A percentile compares a stretch with the other conserved stretches of the same genome.
phyloP scores from a whole-genome alignment of 2,113 vertebrate species.

The Eubucco bourcierii region DNA sequence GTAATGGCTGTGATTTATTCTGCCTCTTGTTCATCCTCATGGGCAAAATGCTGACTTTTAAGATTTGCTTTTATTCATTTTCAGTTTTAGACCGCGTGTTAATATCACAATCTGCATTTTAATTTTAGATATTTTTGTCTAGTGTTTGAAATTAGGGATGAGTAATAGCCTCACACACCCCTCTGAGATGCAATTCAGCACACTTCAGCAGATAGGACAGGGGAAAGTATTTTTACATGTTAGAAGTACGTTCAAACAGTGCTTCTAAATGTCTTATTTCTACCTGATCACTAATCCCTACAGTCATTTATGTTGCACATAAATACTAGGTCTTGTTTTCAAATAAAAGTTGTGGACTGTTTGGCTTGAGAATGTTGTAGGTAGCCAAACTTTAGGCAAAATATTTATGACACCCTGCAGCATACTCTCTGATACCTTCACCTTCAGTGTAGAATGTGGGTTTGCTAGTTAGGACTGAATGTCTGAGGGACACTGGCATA shows the following conservation, averaged over 20 bases:
- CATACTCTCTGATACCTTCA: neutral
- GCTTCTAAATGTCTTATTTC: neutral
- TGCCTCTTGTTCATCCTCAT: slow-evolving; percentile 10
- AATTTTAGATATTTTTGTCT: slow-evolving; percentile 32
- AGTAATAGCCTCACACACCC: slow-evolving; percentile 12
- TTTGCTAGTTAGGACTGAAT: neutral
- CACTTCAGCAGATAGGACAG: neutral
- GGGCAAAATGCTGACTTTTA: slow-evolving; percentile 60
- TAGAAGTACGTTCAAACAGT: neutral
- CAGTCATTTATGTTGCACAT: neutral
- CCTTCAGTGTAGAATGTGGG: neutral
- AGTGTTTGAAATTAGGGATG: slow-evolving; percentile 27
- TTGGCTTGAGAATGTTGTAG: neutral
- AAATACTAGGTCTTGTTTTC: neutral
- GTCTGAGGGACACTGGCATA: neutral
- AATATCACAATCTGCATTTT: slow-evolving; percentile 40
- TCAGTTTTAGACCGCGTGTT: slow-evolving; percentile 34
- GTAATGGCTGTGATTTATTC: slow-evolving; percentile 62
- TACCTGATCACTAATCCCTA: neutral
- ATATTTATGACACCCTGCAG: neutral
- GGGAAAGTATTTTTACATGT: neutral
- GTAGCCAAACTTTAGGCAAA: neutral
- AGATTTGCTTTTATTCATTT: slow-evolving; percentile 43
- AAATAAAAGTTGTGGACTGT: neutral
- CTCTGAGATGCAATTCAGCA: neutral